phyloP scores from a whole-genome alignment of 2,113 vertebrate species.

The Chaenocephalus aceratus region DNA sequence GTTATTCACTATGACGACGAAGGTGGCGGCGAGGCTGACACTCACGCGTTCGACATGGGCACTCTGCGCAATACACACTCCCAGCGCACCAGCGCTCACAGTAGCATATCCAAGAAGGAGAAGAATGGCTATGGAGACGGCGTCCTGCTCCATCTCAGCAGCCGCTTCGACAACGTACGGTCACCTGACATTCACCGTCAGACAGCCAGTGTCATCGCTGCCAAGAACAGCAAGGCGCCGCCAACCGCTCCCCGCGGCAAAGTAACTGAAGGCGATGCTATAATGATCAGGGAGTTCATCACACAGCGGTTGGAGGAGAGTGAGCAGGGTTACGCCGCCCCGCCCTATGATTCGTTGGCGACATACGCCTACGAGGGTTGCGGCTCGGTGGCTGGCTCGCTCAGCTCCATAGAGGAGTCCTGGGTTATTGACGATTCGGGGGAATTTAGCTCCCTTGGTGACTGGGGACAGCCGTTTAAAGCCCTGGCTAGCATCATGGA shows the following conservation, averaged over 20 bases:
- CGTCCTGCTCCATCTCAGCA: slow-evolving; percentile 72
- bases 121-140: slow-evolving; percentile 59
- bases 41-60: slow-evolving; percentile 93
- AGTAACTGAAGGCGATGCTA: slow-evolving; percentile 70
- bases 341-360: slow-evolving; percentile 91
- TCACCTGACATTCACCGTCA: slow-evolving; percentile 79
- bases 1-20: slow-evolving; percentile 98
- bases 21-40: slow-evolving; percentile 95
- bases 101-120: slow-evolving; percentile 34
- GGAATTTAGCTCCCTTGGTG: slow-evolving; percentile 89
- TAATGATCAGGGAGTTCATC: slow-evolving; percentile 89
- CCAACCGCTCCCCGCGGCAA: not conserved
- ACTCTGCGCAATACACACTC: slow-evolving; percentile 87
- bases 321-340: slow-evolving; percentile 82
- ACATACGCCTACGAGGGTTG: slow-evolving; percentile 93
- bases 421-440: slow-evolving; percentile 84
- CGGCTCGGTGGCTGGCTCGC: slow-evolving; percentile 89
- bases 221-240: not conserved
- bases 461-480: slow-evolving; percentile 92
- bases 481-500: slow-evolving; percentile 88
- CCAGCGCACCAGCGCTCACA: slow-evolving; percentile 56
- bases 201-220: slow-evolving; percentile 17
- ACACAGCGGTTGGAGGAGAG: slow-evolving; percentile 89
- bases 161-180: slow-evolving; percentile 84
- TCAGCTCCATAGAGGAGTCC: slow-evolving; percentile 91